Evolutionary conservation across 2,888 invertebrate genomes (phyloP), one percentile per base, ranked within the genome.

Genomic region (Kryphioiulus occultus): DNA sequence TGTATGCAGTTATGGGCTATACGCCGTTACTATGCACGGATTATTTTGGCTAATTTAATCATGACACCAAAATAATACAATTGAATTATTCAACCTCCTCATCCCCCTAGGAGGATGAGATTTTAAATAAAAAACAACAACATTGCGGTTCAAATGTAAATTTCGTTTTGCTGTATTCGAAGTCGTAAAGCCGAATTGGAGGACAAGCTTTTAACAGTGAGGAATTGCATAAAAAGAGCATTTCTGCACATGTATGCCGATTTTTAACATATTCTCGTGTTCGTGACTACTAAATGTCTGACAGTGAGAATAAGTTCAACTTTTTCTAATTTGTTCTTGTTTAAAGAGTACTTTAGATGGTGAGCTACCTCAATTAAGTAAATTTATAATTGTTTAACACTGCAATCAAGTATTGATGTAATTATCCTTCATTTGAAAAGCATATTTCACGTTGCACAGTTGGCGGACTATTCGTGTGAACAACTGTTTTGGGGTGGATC

Each of bases 61-160:
- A 68, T 68, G 68, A 68, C 68, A 68, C 68, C 68, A 68, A 68
- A 68, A 68, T 68, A 68, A 68, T 68, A 68, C 68, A 68, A 68
- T 68, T 68, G 68, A 26, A 68, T 68, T 26, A 68, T 68, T 68
- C 68, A 68, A 68, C 68, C 68, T 10, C 68, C 68, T 68, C 68
- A 26, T 68, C 12, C 68, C 26, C 68, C 26, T 26, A 1, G n/a
- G 9, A 68, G 68, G 26, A 68, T 4, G 68, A 68, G 9, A n/a
- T 68, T 68, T 68, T 22, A 68, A 68, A 68, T 68, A 68, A 68
- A 68, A 68, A 68, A 68, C 26, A 68, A 68, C 68, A 68, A 68
- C 68, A 68, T 26, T 22, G 68, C 12, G 68, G 68, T 26, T 68
- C 68, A 26, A 68, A 68, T 68, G 68, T 26, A 26, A 68, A 68